Base-by-base conservation (phyloP, 2,888 invertebrate species). In the Cataglyphis altisquamis region DNA sequence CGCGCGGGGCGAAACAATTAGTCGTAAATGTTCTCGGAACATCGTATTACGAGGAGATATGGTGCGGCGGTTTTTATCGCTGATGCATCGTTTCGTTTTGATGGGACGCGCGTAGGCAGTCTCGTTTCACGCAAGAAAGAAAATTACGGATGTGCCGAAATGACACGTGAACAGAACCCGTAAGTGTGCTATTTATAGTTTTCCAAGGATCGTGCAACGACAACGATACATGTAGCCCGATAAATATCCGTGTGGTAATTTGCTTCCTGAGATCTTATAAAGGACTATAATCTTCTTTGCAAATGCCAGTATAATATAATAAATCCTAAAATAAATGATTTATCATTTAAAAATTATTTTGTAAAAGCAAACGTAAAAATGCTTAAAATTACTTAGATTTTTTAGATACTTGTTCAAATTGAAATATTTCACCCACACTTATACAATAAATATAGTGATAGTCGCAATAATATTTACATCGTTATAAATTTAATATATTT, bases 1-100 rank as follows among this genome's bases (percentile, higher is more conserved):
- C 72, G 67, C 72, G 55, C 64, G 67, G 80, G 67, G 63, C 60
- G 83, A 84, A 85, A 87, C 88, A 89, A 89, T 89, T 89, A 89
- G 88, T 86, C 86, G 87, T 86, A 88, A 89, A 89, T 83, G 85
- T 88, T 63, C 84, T 66, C 18, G 75, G 32, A 70, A 72, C 75
- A 52, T 75, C 68, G 62, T 64, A 80, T 74, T 82, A 68, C 75
- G 45, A 36, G 25, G 8, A 39, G 18, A 52, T 75, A 72, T 83
- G 78, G 80, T 55, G 82, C 63, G 82, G 82, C 39, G 48, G 21
- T 74, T 77, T 84, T 84, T 86, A 87, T 81, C 66, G 72, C 64
- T 60, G 68, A 73, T 80, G 67, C 72, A 82, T 81, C 80, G 82
- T 83, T 83, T 64, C 77, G 63, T 62, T 57, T 82, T 84, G 63